Conservation (phyloP, 2,888 invertebrate genomes). For the Troilus luridus region DNA sequence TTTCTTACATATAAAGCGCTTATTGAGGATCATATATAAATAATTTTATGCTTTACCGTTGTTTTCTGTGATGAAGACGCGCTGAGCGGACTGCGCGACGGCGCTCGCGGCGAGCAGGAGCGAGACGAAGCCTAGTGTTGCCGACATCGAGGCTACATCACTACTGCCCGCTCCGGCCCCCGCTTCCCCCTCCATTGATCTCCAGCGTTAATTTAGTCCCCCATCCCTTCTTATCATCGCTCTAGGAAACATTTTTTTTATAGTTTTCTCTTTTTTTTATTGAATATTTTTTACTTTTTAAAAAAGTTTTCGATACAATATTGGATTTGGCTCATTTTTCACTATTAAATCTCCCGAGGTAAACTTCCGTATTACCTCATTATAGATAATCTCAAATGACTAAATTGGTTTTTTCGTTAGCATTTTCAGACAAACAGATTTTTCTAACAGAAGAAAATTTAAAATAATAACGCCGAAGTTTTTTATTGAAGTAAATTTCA, state of each 20-base stretch:
- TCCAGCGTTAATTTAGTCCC: conserved; percentile 37
- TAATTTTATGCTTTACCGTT: conserved; percentile 34
- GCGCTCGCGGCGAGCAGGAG: conserved; percentile 52
- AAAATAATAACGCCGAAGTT: background rate
- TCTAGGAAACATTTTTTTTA: conserved; percentile 18
- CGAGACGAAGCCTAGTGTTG: conserved; percentile 55
- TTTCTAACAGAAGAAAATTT: background rate
- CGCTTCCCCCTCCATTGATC: conserved; percentile 24
- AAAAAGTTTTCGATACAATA: background rate
- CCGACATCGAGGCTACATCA: conserved; percentile 58
- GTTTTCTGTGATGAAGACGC: background rate
- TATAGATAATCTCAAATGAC: conserved; percentile 7
- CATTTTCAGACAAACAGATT: background rate
- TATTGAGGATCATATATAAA: background rate
- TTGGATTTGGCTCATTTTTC: conserved; percentile 7
- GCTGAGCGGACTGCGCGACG: background rate
- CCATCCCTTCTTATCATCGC: conserved; percentile 42
- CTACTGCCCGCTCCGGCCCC: conserved; percentile 28
- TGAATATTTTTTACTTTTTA: background rate
- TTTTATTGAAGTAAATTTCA: background rate
- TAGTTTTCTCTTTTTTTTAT: conserved; percentile 10
- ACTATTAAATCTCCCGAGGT: background rate
- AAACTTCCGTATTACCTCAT: background rate
- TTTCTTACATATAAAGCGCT: background rate
- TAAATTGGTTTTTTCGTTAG: conserved; percentile 2